Evolutionary conservation across 2,888 invertebrate species (phyloP), one percentile per base, ranked within the genome.

Genomic region (Epinotia nisella): DNA sequence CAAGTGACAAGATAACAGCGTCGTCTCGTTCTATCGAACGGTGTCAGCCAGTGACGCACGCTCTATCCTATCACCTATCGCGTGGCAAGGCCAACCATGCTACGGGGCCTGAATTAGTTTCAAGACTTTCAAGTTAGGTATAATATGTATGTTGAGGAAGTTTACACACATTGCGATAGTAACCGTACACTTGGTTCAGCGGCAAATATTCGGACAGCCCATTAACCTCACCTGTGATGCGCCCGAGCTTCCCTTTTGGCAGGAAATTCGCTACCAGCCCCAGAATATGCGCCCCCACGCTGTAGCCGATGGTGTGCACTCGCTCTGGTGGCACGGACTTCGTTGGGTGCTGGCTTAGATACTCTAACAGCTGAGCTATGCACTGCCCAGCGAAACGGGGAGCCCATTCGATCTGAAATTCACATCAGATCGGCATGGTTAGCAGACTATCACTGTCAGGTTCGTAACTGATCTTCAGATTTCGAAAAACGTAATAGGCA

Each of bases 241-340:
- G 94, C 29, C 97, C 97, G 66, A 98, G 91, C 88, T 97, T 97
- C 53, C 97, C 97, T 80, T 96, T 95, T 59, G 94, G 90, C 53
- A 98, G 85, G 81, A 96, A 96, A 86, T 98, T 98, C 51, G 97
- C 97, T 0, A 97, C 96, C 58, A 97, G 92, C 0, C 97, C 97
- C 5, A 97, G 96, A 74, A 98, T 97, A 82, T 98, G 97, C 0
- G 97, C 97, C 0, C 97, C 97, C 29, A 97, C 97, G 85, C 97
- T 97, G 90, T 97, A 98, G 0, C 98, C 98, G 71, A 98, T 96
- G 1, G 97, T 95, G 85, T 98, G 98, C 49, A 97, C 86, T 74
- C 95, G 94, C 83, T 97, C 96, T 0, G 97, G 97, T 39, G 93
- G 94, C 0, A 96, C 95, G 0, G 97, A 95, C 78, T 97, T 95